A percentile compares a stretch with the other conserved stretches of the same genome.
Conservation (phyloP, 2,113 vertebrate genomes). For the Sardina pilchardus region DNA sequence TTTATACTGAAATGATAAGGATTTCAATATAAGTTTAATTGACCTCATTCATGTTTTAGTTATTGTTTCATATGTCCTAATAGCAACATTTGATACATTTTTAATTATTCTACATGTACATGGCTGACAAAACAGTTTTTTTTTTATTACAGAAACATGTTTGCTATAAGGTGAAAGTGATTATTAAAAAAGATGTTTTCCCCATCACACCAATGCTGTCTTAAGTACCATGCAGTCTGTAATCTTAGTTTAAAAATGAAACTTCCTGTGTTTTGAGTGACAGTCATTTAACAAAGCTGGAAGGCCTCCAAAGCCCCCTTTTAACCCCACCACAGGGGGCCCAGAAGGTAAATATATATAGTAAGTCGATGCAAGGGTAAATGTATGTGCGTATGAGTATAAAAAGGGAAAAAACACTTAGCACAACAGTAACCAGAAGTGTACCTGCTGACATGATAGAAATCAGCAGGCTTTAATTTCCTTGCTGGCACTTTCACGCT, state of each 20-base stretch:
- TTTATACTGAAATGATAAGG: no score
- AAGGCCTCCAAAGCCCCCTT: neutral
- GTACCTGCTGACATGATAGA: slow-evolving; percentile 25
- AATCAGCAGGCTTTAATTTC: slow-evolving; percentile 53
- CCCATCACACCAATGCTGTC: neutral
- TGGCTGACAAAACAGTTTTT: no score
- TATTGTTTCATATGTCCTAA: no score
- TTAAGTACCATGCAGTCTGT: neutral
- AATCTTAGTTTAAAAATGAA: neutral
- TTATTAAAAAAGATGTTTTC: neutral
- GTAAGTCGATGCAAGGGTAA: neutral
- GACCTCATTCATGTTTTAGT: no score
- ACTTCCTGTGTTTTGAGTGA: neutral
- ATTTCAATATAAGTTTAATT: no score
- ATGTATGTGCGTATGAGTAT: neutral
- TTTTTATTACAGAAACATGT: no score
- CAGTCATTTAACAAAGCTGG: neutral
- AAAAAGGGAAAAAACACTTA: neutral
- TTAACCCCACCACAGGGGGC: neutral
- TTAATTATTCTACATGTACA: neutral
- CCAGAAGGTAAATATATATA: slow-evolving; percentile 12
- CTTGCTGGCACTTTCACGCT: slow-evolving; percentile 51
- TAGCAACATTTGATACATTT: no score
- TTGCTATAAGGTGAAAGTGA: neutral
- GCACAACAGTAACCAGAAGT: slow-evolving; percentile 13